Base-by-base conservation (phyloP, 2,888 invertebrate genomes). In the Euproctis similis region DNA sequence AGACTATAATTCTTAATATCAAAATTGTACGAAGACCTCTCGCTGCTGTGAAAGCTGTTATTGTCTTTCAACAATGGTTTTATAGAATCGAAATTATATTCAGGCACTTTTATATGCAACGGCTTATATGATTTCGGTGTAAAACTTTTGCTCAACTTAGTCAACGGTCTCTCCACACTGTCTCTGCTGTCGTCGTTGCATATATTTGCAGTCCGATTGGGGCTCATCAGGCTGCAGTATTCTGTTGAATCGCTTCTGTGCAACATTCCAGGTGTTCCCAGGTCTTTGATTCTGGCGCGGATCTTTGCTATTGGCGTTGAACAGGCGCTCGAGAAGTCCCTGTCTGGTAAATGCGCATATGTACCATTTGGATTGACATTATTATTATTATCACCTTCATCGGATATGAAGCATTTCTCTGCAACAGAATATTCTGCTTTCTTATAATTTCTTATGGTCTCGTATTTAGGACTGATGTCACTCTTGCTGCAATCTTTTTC, bases 211-310 rank as follows among this genome's bases (percentile, higher is more conserved):
- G 64, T 61, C 4, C 71, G 60, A 26, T 81, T 78, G 0, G 85
- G 84, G 36, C 84, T 84, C 1, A 80, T 43, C 26, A 85, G 72
- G 31, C 82, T 84, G 37, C 85, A 85, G 40, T 85, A 85, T 50
- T 85, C 84, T 0, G 85, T 85, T 0, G 85, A 85, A 45, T 85
- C 85, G 34, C 82, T 84, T 40, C 69, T 69, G 12, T 85, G 76
- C 13, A 84, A 50, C 0, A 57, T 44, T 27, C 72, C 72, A 9
- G 82, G 78, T 0, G 82, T 72, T 1, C 58, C 71, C 5, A 72
- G 50, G 8, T 80, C 74, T 48, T 66, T 78, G 4, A 76, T 60
- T 12, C 70, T 58, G 1, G 74, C 62, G 18, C 61, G 60, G 1
- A 78, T 45, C 35, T 76, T 81, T 8, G 72, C 48, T 46, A 82